Base-by-base conservation (phyloP, 92 coral and sea anemone genomes). In the Chrysogorgia sp. region DNA sequence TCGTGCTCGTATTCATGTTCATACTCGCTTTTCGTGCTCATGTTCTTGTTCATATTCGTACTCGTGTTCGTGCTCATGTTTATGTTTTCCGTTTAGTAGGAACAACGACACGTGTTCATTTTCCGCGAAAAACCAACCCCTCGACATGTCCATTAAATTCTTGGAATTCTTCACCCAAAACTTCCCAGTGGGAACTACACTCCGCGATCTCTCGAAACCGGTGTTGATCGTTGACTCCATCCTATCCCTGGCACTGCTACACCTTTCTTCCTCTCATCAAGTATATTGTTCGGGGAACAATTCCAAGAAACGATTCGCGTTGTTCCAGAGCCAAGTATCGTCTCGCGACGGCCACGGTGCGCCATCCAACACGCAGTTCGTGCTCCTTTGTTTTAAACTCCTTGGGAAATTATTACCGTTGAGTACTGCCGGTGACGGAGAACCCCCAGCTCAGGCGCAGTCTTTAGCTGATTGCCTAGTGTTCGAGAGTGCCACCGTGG, bases 401-500 rank as follows among this genome's bases (percentile, higher is more conserved):
- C 37, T 71, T 32, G 30, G 25, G 0, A 71, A 71, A 55, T 47
- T 71, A 1, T 32, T 71, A 19, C 45, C 25, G 0, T 19, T 71
- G 26, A 32, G 13, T 8, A 21, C 52, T 14, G 23, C 13, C 12
- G 49, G 48, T 34, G 22, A 13, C 2, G 12, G n/a, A 13, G 28
- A 32, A 13, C 43, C 13, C 31, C 13, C 26, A 7, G 10, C 21
- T 34, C 8, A 32, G 10, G 1, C 24, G 41, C 7, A 34, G 9
- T 25, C 78, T 22, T 71, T 71, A 33, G 32, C 78, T 28, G 63
- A 55, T 71, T 15, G 28, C 23, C 26, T 71, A 3, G 62, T 71
- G 10, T 0, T 21, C 78, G 63, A 32, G 17, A n/a, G 26, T 13
- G 22, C 78, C 31, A 52, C 86, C 24, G 80, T 86, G 79, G 31